Evolutionary conservation across 1,140 invertebrate species (phyloP).

Genomic region (Bombus waltoni): DNA sequence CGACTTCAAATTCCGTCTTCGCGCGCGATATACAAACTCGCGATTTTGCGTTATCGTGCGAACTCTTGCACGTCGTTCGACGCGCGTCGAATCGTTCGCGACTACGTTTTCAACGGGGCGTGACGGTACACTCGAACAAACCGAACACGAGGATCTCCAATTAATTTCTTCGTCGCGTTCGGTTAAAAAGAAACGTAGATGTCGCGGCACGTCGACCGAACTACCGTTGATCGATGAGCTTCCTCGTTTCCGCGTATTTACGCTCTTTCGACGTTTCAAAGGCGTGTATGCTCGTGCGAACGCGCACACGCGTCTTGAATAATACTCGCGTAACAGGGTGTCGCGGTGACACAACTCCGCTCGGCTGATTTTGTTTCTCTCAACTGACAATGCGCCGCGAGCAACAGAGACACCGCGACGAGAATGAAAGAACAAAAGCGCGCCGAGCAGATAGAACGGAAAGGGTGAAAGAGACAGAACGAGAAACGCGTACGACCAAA

Average conservation of each 20-base stretch:
- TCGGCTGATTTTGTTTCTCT: slow-evolving; percentile 30
- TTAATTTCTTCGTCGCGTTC: background rate
- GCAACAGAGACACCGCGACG: background rate
- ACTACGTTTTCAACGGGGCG: too few relatives aligned
- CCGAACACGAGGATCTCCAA: too few relatives aligned
- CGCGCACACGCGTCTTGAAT: slow-evolving; percentile 57
- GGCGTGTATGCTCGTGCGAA: background rate
- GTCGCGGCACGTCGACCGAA: too few relatives aligned
- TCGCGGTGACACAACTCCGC: slow-evolving; percentile 62
- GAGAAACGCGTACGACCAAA: slow-evolving; percentile 31
- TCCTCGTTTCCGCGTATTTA: slow-evolving; percentile 36
- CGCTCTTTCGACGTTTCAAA: background rate
- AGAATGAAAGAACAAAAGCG: slow-evolving; percentile 6
- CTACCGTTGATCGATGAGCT: background rate
- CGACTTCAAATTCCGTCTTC: too few relatives aligned
- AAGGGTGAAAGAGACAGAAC: background rate
- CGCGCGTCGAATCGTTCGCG: too few relatives aligned
- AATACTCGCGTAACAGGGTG: slow-evolving; percentile 61
- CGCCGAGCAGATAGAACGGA: background rate
- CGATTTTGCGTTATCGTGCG: too few relatives aligned
- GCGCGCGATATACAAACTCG: too few relatives aligned
- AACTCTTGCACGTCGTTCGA: too few relatives aligned
- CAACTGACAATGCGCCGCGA: slow-evolving; percentile 38
- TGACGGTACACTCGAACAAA: too few relatives aligned
- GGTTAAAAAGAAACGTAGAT: too few relatives aligned